Evolutionary conservation across 2,888 invertebrate genomes (phyloP), one percentile per base, ranked within the genome.

Genomic region (Spisula solida): DNA sequence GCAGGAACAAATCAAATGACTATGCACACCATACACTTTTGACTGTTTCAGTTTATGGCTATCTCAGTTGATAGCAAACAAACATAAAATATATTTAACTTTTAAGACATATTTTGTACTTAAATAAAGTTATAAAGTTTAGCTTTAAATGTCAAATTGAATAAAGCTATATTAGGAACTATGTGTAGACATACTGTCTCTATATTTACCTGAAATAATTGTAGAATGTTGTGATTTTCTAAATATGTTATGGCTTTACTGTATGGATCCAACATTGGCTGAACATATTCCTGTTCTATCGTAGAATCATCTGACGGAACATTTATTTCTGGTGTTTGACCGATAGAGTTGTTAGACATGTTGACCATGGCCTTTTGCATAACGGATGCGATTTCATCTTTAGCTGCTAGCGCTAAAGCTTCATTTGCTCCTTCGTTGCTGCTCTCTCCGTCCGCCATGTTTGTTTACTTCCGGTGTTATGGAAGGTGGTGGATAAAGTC

Each of bases 181-280:
- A 41, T 41, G 8, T 5, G n/a, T 5, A 8, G 41, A 12, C 16
- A 16, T 51, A 51, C 51, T 12, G 14, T 51, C 10, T 8, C 51
- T 16, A 51, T 51, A 51, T 18, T 12, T 90, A 96, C 96, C 95
- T 96, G 95, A 90, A 96, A 96, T 25, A 96, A 91, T 81, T 95
- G 95, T 48, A 96, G 89, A 75, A 96, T 94, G 84, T 95, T 94
- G 80, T 96, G 96, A 81, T 95, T 93, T 89, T 95, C 95, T 16
- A 96, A 90, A 92, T 95, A 96, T 84, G 92, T 94, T 48, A 95
- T 95, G 18, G 96, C 95, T 92, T 95, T 95, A 78, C 93, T 93
- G 88, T 95, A 95, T 8, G 96, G 96, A 88, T 96, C 95, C 60
- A 94, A 95, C 70, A 94, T 92, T 18, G 95, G 95, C 81, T 95